These are phyloP conservation scores for Epizoanthus fatuus DNA, from an alignment of 92 coral and sea anemone genomes.

Conservation along the genomic window DNA sequence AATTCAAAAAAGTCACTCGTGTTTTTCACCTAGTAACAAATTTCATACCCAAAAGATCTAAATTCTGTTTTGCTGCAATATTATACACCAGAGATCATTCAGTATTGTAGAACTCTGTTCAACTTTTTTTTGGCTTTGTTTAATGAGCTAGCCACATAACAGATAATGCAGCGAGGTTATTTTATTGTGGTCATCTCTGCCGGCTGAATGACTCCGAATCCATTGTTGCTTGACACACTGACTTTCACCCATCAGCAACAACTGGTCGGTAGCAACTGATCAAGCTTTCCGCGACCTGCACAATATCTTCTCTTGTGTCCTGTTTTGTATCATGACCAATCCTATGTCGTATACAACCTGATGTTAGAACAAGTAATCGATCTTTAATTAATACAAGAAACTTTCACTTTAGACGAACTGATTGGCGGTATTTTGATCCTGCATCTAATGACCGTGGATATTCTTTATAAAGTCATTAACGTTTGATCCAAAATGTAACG, in stretches of 20 bases:
- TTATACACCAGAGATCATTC: too few species aligned
- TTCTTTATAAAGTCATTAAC: too few species aligned
- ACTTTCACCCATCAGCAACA: conserved; percentile 86
- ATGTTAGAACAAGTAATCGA: neutral
- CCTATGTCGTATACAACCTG: neutral
- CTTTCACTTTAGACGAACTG: too few species aligned
- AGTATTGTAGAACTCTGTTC: too few species aligned
- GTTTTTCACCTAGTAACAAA: neutral
- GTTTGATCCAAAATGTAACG: neutral
- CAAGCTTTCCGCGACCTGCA: neutral
- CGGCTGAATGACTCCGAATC: neutral
- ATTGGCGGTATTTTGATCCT: neutral
- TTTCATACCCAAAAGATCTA: neutral
- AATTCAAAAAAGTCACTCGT: neutral
- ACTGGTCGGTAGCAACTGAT: conserved; percentile 69
- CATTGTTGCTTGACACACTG: neutral
- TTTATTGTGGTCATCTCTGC: neutral
- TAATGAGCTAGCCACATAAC: too few species aligned
- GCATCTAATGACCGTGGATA: too few species aligned
- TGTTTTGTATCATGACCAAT: neutral
- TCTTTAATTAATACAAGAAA: too few species aligned
- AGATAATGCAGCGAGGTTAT: too few species aligned
- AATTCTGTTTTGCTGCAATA: too few species aligned
- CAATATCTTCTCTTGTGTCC: neutral
- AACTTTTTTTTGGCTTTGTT: too few species aligned